Conservation (phyloP, 1,140 invertebrate genomes). For the Drosophila parabipectinata region DNA sequence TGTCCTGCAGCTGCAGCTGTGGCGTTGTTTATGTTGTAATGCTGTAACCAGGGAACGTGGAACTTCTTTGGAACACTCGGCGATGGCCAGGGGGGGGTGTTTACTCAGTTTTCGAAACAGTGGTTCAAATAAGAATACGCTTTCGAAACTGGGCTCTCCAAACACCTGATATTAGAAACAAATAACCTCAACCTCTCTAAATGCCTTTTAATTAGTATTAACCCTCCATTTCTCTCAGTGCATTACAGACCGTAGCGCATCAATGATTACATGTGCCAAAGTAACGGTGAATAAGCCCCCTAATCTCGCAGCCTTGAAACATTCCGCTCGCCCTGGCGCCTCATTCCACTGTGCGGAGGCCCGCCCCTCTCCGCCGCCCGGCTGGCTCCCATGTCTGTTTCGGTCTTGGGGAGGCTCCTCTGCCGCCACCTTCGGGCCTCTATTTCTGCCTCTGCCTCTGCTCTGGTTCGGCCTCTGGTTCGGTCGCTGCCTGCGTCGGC, state of each 20-base stretch:
- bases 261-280: conserved; percentile 9
- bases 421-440: neutral
- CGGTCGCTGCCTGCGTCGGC: conserved; percentile 8
- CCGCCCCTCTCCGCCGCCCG: neutral
- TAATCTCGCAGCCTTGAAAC: conserved; percentile 27
- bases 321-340: neutral
- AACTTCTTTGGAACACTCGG: neutral
- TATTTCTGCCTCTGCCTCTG: conserved; percentile 19
- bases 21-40: conserved; percentile 17
- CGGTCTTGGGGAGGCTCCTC: conserved; percentile 12
- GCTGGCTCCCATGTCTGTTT: conserved; percentile 8
- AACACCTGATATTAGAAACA: too few species aligned
- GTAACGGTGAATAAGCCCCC: conserved; percentile 26
- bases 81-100: neutral
- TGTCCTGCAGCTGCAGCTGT: conserved; percentile 23
- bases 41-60: conserved; percentile 3
- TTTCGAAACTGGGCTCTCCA: too few species aligned
- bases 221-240: neutral
- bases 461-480: neutral
- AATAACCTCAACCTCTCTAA: too few species aligned
- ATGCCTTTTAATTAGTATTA: too few species aligned
- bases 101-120: neutral
- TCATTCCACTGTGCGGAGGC: conserved; percentile 1
- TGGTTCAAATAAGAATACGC: neutral
- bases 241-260: neutral